Evolutionary conservation across 1,140 invertebrate species (phyloP).

Genomic region (Aphidius gifuensis): DNA sequence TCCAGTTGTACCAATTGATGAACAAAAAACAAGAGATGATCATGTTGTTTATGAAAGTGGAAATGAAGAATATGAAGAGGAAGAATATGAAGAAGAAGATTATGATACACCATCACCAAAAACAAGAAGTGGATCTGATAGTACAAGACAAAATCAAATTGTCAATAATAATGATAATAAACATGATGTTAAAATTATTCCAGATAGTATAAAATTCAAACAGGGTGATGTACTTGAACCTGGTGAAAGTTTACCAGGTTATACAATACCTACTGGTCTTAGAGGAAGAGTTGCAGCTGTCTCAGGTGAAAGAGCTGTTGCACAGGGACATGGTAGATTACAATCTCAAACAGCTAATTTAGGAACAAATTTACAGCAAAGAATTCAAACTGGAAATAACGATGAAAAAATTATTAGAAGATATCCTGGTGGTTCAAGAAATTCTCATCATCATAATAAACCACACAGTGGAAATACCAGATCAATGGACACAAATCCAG

Average conservation of each 20-base stretch:
- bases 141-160: slow-evolving; percentile 18
- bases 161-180: slow-evolving; percentile 22
- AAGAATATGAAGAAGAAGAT: slow-evolving; percentile 46
- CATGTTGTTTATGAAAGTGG: slow-evolving; percentile 23
- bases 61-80: slow-evolving; percentile 44
- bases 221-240: slow-evolving; percentile 60
- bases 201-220: slow-evolving; percentile 36
- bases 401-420: slow-evolving; percentile 34
- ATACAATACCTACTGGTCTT: slow-evolving; percentile 65
- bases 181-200: slow-evolving; percentile 44
- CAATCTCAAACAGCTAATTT: slow-evolving; percentile 65
- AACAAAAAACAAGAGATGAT: neutral
- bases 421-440: neutral
- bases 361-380: slow-evolving; percentile 42
- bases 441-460: neutral
- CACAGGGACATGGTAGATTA: slow-evolving; percentile 58
- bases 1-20: too few relatives aligned
- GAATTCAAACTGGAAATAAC: slow-evolving; percentile 27
- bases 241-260: slow-evolving; percentile 62
- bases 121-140: slow-evolving; percentile 11
- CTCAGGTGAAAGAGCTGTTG: slow-evolving; percentile 59
- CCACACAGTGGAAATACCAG: neutral
- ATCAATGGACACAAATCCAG: slow-evolving; percentile 14
- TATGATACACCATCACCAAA: neutral
- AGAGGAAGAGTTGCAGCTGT: slow-evolving; percentile 64